Base-by-base conservation (phyloP, 1,140 invertebrate genomes). In the Lepidurus apus region DNA sequence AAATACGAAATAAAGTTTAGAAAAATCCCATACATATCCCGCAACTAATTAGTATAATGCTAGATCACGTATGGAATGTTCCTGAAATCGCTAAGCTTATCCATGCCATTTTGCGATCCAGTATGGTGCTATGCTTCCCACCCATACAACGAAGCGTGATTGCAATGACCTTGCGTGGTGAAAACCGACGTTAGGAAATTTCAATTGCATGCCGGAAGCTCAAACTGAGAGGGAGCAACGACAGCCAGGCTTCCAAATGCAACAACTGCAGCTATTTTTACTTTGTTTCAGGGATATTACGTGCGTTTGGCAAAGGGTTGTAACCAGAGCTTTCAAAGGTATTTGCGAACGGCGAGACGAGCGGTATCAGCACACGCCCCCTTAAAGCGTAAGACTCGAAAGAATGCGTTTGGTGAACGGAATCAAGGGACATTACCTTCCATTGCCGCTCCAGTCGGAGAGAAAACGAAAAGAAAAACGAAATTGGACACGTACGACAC, bases 341-440 rank as follows among this genome's bases (percentile, higher is more conserved):
- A 65, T 65, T 65, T 65, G 53, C 53, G 6, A n/a, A 21, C 8
- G 47, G 21, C 0, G 26, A 26, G 26, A 26, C 26, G 26, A 26
- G 1, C 2, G 34, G 53, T 65, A 65, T 21, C 13, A 21, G 13
- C 53, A 65, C 21, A 65, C 53, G 53, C 53, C 53, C 53, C 21
- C 10, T 65, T 13, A 5, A 65, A 9, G 53, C 21, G 53, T 13
- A 21, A 65, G 53, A 21, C 53, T 1, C 53, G 21, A 9, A 65
- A n/a, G 8, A 7, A n/a, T 7, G 17, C 13, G 45, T n/a, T 7
- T 6, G 10, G 17, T 21, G 13, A 65, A 65, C 53, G 53, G 53
- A 65, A 65, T 65, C 53, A 65, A 65, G 13, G 53, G 53, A 17
- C 21, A 13, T n/a, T 65, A 65, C 53, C 53, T 65, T 65, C 53